Evolutionary conservation across 2,113 vertebrate species (phyloP), one percentile per base, ranked within the genome.

Genomic region (Orthonyx spaldingii): DNA sequence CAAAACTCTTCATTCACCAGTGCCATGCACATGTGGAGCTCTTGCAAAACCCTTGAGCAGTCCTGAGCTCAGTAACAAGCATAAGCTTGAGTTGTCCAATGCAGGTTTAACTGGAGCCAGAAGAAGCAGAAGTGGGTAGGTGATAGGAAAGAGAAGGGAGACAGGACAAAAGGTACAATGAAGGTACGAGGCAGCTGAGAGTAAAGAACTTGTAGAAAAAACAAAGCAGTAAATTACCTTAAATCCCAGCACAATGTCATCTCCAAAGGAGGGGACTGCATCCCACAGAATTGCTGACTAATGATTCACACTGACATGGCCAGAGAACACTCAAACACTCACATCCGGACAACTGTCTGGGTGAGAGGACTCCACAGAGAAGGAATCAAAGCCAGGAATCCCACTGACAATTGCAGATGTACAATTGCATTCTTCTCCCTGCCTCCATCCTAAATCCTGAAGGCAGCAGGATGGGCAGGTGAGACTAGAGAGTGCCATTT

Each of bases 1-100:
- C 79, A 96, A 91, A 96, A 93, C 35, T 78, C 72, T 90, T 91
- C 84, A 91, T 96, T 96, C 93, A 94, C 84, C 32, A 71, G 28
- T 10, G 1, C 79, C 63, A 72, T 52, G 64, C 49, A 68, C 32
- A 47, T 10, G 24, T 84, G 23, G n/a, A 72, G 46, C 44, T 84
- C 63, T 93, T 95, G 71, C 61, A 95, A 82, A 94, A 70, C 32
- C 27, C 26, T 72, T 63, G 68, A 84, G 60, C 49, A 22, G 83
- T 33, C 49, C 35, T 3, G 10, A 71, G 39, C 49, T 46, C 52
- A 19, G 28, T 13, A n/a, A 82, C 81, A 87, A 50, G 46, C 42
- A 53, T 13, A 37, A 79, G 32, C 59, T 30, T 59, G 57, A 89
- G 39, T 11, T 0, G 0, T 41, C 71, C 2, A 3, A 14, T 1